These are phyloP conservation scores for Brachionus rubens DNA, from an alignment of 1,140 invertebrate genomes.

Conservation along the genomic window DNA sequence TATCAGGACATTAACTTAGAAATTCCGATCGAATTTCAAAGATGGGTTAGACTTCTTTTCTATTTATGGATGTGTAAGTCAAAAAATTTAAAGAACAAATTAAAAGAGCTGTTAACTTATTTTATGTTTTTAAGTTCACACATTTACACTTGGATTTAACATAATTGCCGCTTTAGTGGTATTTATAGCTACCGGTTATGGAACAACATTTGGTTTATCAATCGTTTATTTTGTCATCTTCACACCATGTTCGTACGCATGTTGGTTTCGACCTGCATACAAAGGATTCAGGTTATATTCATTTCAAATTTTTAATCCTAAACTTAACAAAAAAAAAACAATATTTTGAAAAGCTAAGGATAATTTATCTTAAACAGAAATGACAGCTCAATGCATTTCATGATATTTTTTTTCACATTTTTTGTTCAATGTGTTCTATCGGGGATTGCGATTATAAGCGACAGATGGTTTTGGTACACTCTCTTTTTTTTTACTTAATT, in stretches of 20 bases:
- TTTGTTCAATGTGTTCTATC: slow-evolving; percentile 88
- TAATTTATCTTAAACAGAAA: slow-evolving; percentile 65
- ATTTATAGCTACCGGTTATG: slow-evolving; percentile 53
- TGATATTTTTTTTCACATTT: slow-evolving; percentile 98
- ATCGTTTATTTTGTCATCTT: slow-evolving; percentile 85
- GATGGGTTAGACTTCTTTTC: slow-evolving; percentile 86
- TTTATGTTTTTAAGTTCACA: slow-evolving; percentile 48
- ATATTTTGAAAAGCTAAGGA: not conserved
- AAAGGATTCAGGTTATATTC: slow-evolving; percentile 75
- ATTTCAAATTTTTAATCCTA: not conserved
- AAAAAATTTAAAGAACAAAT: slow-evolving; percentile 67
- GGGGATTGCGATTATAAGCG: slow-evolving; percentile 69
- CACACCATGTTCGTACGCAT: slow-evolving; percentile 92
- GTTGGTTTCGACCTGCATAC: slow-evolving; percentile 86
- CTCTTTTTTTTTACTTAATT: not conserved
- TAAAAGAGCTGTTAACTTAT: slow-evolving; percentile 62
- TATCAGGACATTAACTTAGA: slow-evolving; percentile 99
- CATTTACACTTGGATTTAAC: slow-evolving; percentile 48
- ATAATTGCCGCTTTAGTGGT: slow-evolving; percentile 49
- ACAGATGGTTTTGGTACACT: slow-evolving; percentile 43
- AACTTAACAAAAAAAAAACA: not conserved
- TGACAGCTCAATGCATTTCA: slow-evolving; percentile 95
- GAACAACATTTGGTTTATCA: slow-evolving; percentile 78
- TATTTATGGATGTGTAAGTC: slow-evolving; percentile 94
- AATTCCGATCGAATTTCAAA: slow-evolving; percentile 94